Base-by-base conservation (phyloP, 92 coral and sea anemone genomes). In the Phymanthus crucifer region DNA sequence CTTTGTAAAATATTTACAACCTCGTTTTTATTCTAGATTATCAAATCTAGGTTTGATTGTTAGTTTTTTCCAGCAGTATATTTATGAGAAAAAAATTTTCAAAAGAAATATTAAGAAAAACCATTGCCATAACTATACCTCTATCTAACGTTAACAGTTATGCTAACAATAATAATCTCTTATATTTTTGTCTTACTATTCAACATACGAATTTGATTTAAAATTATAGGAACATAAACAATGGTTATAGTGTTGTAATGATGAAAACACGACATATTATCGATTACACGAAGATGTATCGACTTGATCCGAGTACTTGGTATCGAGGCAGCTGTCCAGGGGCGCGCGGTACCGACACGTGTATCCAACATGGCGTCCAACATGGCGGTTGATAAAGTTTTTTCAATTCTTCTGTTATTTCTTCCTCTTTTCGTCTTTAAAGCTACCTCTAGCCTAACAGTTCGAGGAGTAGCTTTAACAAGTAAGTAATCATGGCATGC, bases 291-390 rank as follows among this genome's bases (percentile, higher is more conserved):
- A 61, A 61, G 68, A 61, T 6, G 68, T n/a, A 61, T 61, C 68
- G 68, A 61, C 23, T 33, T 61, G 1, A 24, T 27, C 68, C 29
- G 68, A 23, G 33, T 23, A 26, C 34, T 9, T 61, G 31, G 67
- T 61, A 23, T 61, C 34, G 68, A 54, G 64, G 64, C 27, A 2
- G 14, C 48, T 11, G 13, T 10, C 48, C 48, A 43, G 48, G 48
- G 48, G 48, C 68, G 16, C 68, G 34, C 68, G 17, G 33, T 72
- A 38, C 81, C 84, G 94, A 84, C 94, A 91, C 94, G 94, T 91
- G 94, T 82, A 91, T 81, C 81, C 89, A 91, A 91, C 84, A 87
- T 91, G 94, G 89, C 86, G 87, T 84, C 81, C 89, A 91, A 91
- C 84, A 87, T 91, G 94, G 89, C 86, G 87, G 94, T 81, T 29